Conservation (phyloP, 2,888 invertebrate species). For the Microdon myrmicae region DNA sequence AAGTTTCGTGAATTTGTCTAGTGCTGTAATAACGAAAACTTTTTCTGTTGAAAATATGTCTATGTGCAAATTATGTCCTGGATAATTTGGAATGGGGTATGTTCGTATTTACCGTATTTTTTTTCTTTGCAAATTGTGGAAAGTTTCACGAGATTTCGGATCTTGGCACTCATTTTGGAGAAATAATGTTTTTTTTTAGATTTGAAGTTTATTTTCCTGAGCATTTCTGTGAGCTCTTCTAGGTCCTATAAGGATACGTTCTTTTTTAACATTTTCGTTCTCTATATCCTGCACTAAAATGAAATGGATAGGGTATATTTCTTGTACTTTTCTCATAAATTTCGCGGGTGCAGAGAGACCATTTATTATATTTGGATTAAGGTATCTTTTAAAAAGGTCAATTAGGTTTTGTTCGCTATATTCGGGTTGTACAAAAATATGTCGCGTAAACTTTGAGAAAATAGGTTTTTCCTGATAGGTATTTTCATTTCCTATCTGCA, state of each 20-base stretch:
- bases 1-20: slow-evolving; percentile 31
- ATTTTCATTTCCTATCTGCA: no score
- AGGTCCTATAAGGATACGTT: background rate
- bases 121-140: slow-evolving; percentile 13
- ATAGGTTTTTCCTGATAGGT: no score
- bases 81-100: slow-evolving; percentile 22
- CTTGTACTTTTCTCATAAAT: no score
- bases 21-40: slow-evolving; percentile 18
- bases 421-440: no score
- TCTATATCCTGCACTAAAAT: no score
- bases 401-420: no score
- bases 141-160: slow-evolving; percentile 6
- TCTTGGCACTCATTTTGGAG: no score
- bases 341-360: no score
- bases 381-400: no score
- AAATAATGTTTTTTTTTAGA: slow-evolving; percentile 16
- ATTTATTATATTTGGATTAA: no score
- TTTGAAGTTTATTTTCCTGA: slow-evolving; percentile 20
- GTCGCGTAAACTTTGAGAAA: no score
- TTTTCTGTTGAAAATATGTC: slow-evolving; percentile 25
- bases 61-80: slow-evolving; percentile 23
- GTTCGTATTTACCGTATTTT: slow-evolving; percentile 6
- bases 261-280: background rate
- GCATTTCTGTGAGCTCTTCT: slow-evolving; percentile 19
- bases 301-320: no score